Evolutionary conservation across 2,888 invertebrate genomes (phyloP).

Genomic region (Clanis bilineata): DNA sequence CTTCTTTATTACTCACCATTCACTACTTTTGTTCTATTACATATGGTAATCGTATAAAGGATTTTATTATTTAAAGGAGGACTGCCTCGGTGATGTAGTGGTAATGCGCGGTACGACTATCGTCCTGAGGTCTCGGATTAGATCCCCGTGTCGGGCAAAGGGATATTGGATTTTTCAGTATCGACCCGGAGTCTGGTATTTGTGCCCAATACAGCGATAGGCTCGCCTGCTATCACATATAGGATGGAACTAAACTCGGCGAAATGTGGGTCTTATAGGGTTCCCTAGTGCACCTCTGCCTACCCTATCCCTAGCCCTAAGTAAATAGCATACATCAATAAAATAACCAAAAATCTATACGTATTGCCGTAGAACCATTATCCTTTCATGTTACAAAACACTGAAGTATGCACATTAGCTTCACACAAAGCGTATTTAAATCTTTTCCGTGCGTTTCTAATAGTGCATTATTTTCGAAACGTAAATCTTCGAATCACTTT

Average conservation of each 20-base stretch:
- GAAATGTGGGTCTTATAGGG: no score
- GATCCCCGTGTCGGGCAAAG: no score
- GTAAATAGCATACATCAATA: background rate
- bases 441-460: constrained; percentile 4
- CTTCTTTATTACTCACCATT: constrained; percentile 60
- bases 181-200: no score
- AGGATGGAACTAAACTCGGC: no score
- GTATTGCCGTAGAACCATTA: background rate
- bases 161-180: no score
- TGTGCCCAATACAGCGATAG: no score
- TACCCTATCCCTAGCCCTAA: no score
- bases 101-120: no score
- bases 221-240: no score
- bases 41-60: constrained; percentile 11
- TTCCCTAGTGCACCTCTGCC: no score
- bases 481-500: constrained; percentile 31
- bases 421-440: constrained; percentile 8
- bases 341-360: background rate
- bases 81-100: no score
- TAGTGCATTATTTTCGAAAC: constrained; percentile 10
- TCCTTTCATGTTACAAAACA: background rate
- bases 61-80: background rate
- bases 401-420: background rate
- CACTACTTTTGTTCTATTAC: constrained; percentile 25
- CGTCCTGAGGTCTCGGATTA: no score